Base-by-base conservation (phyloP, 2,888 invertebrate species). In the Synergus laeviventris region DNA sequence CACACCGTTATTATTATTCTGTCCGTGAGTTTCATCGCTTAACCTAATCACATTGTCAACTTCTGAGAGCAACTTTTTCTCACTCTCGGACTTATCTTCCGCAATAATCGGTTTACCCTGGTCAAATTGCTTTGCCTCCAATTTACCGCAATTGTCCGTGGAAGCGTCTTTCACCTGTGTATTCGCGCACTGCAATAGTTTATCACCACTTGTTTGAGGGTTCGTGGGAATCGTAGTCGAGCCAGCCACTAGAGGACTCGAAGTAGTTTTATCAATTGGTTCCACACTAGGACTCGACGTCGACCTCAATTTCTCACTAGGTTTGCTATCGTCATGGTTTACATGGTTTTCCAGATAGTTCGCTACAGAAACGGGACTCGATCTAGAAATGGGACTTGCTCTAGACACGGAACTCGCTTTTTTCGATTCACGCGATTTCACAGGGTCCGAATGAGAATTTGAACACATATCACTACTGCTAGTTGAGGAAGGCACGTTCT, bases 401-500 rank as follows among this genome's bases (percentile, higher is more conserved):
- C 39, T 64, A 24, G 66, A 87, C 80, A 86, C 84, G 74, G 88
- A 85, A 82, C 85, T 86, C 82, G 85, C 85, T 76, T 84, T 88
- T 82, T 86, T 85, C 64, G 84, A 81, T 78, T 86, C 86, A 83
- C 86, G 83, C 82, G 87, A 86, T 85, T 89, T 88, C 76, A 87
- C 82, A 85, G 87, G 85, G 87, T 90, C 89, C 84, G 87, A 84
- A 83, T 85, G 87, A 83, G 87, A 86, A 86, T 87, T 89, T 90
- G 90, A 91, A 91, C 91, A 91, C 90, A 90, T 90, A 87, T 90
- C 89, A 88, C 87, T 89, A 87, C 78, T 84, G 82, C 83, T 84
- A 89, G 88, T 88, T 86, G 90, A 88, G 87, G 90, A 91, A 91
- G 91, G 91, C 91, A 91, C 91, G 89, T 90, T 89, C 89, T 83